Evolutionary conservation across 2,113 vertebrate genomes (phyloP).

Genomic region (Mastomys coucha): DNA sequence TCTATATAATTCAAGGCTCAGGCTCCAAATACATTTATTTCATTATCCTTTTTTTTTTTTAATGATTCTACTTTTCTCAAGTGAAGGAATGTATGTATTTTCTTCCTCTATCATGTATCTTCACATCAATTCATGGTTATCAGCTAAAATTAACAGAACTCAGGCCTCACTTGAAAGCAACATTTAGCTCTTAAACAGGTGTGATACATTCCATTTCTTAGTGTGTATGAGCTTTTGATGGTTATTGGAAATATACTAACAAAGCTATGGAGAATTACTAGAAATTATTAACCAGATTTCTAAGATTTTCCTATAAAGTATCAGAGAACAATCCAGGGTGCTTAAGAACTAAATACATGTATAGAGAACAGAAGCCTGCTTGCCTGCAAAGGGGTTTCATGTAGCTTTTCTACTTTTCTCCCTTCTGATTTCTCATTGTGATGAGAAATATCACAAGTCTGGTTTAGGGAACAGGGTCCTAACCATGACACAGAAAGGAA

Average conservation of each 20-base stretch:
- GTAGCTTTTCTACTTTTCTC: background rate
- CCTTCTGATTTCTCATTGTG: constrained; percentile 23
- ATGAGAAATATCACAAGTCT: background rate
- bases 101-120: constrained; percentile 7
- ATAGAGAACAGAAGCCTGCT: background rate
- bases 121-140: background rate
- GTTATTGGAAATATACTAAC: background rate
- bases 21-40: constrained; percentile 4
- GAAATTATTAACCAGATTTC: background rate
- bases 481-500: background rate
- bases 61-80: background rate
- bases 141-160: constrained; percentile 33
- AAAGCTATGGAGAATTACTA: background rate
- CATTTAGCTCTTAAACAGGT: background rate
- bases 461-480: background rate
- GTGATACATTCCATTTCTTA: background rate
- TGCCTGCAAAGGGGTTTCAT: background rate
- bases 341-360: constrained; percentile 9
- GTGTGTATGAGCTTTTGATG: background rate
- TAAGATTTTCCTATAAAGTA: constrained; percentile 50
- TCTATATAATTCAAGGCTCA: constrained; percentile 31
- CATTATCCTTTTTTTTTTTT: background rate
- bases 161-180: constrained; percentile 13
- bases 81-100: constrained; percentile 43
- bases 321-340: constrained; percentile 14